Evolutionary conservation across 2,113 vertebrate species (phyloP).

Genomic region (Hydropotes inermis): DNA sequence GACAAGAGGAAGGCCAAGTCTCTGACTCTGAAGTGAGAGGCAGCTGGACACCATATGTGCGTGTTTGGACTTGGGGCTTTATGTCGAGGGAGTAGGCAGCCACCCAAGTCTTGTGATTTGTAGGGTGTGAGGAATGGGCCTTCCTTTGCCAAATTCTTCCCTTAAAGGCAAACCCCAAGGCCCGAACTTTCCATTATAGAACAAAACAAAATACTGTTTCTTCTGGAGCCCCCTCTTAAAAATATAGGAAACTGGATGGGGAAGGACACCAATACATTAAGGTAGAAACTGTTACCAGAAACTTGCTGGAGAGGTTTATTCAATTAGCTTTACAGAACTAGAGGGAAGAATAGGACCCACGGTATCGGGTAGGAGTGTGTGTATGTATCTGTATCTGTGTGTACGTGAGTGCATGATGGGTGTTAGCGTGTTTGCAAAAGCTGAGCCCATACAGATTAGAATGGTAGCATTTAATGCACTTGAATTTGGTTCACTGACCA

Average conservation of each 20-base stretch:
- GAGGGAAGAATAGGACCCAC: not conserved
- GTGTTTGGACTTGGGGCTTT: constrained; percentile 63
- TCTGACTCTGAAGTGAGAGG: constrained; percentile 65
- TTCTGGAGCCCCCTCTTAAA: constrained; percentile 5
- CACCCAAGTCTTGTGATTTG: constrained; percentile 67
- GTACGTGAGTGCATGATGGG: not conserved
- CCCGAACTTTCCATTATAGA: constrained; percentile 48
- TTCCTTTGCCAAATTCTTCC: constrained; percentile 57
- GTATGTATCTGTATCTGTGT: not conserved
- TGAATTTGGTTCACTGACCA: not conserved
- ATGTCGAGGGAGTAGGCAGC: constrained; percentile 65
- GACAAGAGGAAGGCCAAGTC: constrained; percentile 65
- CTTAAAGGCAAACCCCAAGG: constrained; percentile 1
- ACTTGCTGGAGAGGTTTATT: constrained; percentile 9
- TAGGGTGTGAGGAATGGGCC: constrained; percentile 60
- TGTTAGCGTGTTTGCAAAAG: not conserved
- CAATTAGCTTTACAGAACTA: not conserved
- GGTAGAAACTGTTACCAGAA: constrained; percentile 20
- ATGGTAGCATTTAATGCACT: not conserved
- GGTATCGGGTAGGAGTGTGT: not conserved
- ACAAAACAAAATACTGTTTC: constrained; percentile 38
- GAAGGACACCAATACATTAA: not conserved
- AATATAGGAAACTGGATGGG: not conserved
- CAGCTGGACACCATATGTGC: constrained; percentile 74
- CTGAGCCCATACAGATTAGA: not conserved